Base-by-base conservation (phyloP, 2,888 invertebrate species). In the Dryobota labecula region DNA sequence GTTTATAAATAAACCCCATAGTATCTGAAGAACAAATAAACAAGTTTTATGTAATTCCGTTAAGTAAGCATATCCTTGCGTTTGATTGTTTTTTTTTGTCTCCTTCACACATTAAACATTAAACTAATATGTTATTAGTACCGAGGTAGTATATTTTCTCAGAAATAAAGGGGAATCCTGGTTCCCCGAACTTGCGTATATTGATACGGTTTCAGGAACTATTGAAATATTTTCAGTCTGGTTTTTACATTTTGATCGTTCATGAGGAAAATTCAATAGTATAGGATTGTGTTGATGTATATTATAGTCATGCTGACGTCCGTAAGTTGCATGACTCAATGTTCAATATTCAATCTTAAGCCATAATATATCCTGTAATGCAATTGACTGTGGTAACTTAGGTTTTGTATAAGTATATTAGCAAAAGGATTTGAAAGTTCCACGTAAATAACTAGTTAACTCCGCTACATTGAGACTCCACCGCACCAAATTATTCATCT, bases 251-350 rank as follows among this genome's bases (percentile, higher is more conserved):
- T 70, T 63, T 53, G 61, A 56, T 33, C 53, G 58, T 7, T 20
- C 18, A 69, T 54, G 53, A 82, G 84, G 84, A 84, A 80, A 85
- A 79, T 53, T 61, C 18, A 9, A 64, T 45, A 51, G 9, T 41
- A 8, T 43, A 70, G 57, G 54, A 41, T 5, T 45, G 45, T 11
- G 38, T 27, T 57, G 51, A 66, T 77, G 73, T n/a, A n/a, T n/a
- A 63, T 33, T 76, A 60, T 47, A 63, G 78, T 73, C 65, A 60
- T 69, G 58, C 41, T 68, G 72, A 66, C 75, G 67, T 74, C 56
- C 33, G 60, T 75, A 53, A 64, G 36, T 78, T 49, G 66, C 27
- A 65, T 83, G 83, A 80, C 53, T 84, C 85, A 83, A 77, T 73
- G 58, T 60, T 73, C 63, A 80, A 70, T 73, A 63, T 64, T 73